phyloP scores from a whole-genome alignment of 2,888 invertebrate genomes.

The Ormyrus labotus region DNA sequence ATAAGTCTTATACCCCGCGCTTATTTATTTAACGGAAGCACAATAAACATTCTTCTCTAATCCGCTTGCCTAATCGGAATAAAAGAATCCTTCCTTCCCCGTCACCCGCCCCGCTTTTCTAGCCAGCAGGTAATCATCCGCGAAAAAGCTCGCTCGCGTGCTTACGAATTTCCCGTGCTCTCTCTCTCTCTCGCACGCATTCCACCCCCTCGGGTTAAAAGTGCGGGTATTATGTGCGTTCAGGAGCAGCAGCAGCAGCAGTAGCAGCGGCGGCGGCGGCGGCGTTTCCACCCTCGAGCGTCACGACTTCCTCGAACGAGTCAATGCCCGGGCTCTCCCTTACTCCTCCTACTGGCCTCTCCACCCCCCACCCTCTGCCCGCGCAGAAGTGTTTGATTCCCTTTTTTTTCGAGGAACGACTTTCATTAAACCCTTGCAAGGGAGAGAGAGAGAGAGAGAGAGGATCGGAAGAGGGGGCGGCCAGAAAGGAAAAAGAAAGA shows the following conservation, averaged over 20 bases:
- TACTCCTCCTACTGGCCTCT: neutral
- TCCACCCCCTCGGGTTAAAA: neutral
- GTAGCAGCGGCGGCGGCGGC: no score
- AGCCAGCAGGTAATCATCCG: no score
- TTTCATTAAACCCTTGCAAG: slow-evolving; percentile 38
- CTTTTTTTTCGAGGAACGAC: slow-evolving; percentile 39
- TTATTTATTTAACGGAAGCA: no score
- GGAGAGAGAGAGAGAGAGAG: neutral
- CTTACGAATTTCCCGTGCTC: neutral
- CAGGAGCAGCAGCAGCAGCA: neutral
- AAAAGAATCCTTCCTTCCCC: no score
- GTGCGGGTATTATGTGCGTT: slow-evolving; percentile 22
- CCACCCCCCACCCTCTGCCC: slow-evolving; percentile 25
- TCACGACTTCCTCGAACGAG: slow-evolving; percentile 28
- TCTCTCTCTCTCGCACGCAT: neutral
- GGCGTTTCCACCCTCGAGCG: slow-evolving; percentile 1
- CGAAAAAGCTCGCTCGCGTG: neutral
- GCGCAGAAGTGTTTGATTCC: slow-evolving; percentile 21
- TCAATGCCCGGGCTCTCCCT: slow-evolving; percentile 17
- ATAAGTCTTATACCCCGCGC: no score
- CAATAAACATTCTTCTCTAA: no score
- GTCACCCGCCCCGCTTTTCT: no score
- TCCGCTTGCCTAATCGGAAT: neutral
- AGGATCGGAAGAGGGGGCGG: neutral
- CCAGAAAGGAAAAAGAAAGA: slow-evolving; percentile 11